These are phyloP conservation scores for Terrapene triunguis DNA, from an alignment of 2,113 vertebrate genomes.

Conservation along the genomic window DNA sequence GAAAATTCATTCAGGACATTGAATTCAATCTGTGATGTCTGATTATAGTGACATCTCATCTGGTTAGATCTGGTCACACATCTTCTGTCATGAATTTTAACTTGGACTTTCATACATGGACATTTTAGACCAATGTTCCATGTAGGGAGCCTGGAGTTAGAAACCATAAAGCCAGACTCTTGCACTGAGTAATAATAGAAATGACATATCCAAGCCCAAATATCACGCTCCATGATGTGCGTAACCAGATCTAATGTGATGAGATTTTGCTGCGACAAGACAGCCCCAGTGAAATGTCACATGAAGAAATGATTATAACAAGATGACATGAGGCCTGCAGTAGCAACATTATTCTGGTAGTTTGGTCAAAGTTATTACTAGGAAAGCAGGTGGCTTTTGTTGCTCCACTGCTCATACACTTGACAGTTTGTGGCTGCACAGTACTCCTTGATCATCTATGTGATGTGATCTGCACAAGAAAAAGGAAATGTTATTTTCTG, in stretches of 20 bases:
- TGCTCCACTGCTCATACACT: background rate
- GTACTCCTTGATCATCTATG: conserved; percentile 1
- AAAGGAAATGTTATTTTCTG: conserved; percentile 40
- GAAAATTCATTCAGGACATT: background rate
- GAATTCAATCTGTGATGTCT: background rate
- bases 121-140: background rate
- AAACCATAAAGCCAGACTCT: background rate
- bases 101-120: background rate
- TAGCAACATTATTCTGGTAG: background rate
- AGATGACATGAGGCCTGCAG: background rate
- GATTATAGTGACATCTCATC: background rate
- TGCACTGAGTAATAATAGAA: background rate
- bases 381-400: background rate
- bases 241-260: background rate
- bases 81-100: background rate
- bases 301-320: background rate
- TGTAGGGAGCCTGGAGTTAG: rapidly evolving
- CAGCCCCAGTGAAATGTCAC: background rate
- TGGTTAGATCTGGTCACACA: background rate
- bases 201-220: background rate
- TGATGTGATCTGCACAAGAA: background rate
- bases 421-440: background rate
- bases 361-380: background rate
- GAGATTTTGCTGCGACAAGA: background rate
- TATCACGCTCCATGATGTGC: background rate